Evolutionary conservation across 92 coral and sea anemone genomes (phyloP).

Genomic region (Umimayanthus chanpuru): DNA sequence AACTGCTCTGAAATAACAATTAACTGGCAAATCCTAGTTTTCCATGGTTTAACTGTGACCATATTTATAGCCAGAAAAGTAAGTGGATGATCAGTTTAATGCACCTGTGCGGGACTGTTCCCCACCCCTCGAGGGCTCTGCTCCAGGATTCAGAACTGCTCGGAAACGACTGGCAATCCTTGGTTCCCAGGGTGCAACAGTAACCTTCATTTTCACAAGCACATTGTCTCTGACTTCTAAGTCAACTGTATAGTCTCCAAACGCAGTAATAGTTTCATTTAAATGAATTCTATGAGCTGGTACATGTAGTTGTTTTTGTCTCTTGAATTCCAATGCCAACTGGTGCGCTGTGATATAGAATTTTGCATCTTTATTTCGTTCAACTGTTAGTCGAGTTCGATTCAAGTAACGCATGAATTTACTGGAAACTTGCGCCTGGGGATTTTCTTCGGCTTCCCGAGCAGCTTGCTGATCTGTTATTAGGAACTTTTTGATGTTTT

Average conservation of each 20-base stretch:
- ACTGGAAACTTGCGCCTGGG: slow-evolving; percentile 68
- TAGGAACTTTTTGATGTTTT: slow-evolving; percentile 74
- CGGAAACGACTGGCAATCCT: slow-evolving; percentile 63
- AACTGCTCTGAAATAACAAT: background rate
- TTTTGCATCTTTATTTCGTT: slow-evolving; percentile 64
- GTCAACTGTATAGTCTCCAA: slow-evolving; percentile 78
- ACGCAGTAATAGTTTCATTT: slow-evolving; percentile 68
- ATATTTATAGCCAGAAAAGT: too few species aligned
- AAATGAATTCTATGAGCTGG: slow-evolving; percentile 85
- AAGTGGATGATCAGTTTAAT: background rate
- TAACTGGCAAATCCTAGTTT: background rate
- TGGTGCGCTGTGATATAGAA: slow-evolving; percentile 82
- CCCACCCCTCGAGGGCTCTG: slow-evolving; percentile 5
- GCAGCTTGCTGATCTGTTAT: slow-evolving; percentile 61
- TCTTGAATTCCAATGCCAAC: slow-evolving; percentile 76
- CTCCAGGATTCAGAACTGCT: slow-evolving; percentile 53
- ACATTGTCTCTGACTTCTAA: slow-evolving; percentile 72
- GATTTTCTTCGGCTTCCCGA: slow-evolving; percentile 45
- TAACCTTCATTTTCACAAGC: slow-evolving; percentile 68
- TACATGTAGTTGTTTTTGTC: slow-evolving; percentile 79
- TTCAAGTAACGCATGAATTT: slow-evolving; percentile 75
- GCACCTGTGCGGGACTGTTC: background rate
- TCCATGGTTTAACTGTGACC: background rate
- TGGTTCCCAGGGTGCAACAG: slow-evolving; percentile 76
- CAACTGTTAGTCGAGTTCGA: slow-evolving; percentile 66